Base-by-base conservation (phyloP, 2,888 invertebrate species). In the Caenorhabditis japonica region DNA sequence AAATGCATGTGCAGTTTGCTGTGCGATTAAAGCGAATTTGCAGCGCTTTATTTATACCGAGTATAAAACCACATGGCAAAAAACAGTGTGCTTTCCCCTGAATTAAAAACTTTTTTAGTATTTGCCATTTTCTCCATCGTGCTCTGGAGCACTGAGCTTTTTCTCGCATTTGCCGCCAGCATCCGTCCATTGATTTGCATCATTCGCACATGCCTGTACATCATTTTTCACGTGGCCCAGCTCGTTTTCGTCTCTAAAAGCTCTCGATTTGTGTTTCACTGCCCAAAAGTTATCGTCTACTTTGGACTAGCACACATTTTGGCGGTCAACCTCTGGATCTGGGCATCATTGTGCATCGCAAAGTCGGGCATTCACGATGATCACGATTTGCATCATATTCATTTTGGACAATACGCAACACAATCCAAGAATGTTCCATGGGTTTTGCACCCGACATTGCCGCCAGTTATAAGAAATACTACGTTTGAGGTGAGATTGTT, bases 191-290 rank as follows among this genome's bases (percentile, higher is more conserved):
- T 38, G 0, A 19, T 62, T 5, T 62, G 62, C 39, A 53, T 62
- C n/a, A 30, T 62, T 15, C 36, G 62, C 12, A 62, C 62, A 0
- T 62, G 53, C n/a, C 53, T 62, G 4, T 62, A 62, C 53, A 53
- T 60, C 25, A 25, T 51, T n/a, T 60, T 60, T 21, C 41, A 60
- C 15, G 41, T 13, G 1, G 3, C 23, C 1, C 60, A 60, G 12
- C 25, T 60, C 4, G 8, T 51, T 12, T 60, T 60, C 19, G 39
- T 60, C 3, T 13, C 34, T 5, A 49, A 43, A 25, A 60, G 60
- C 8, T 5, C 51, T 3, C 15, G 15, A 51, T 43, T 60, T 4
- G n/a, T 13, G 12, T 60, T 60, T 25, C 23, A 27, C 5, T 36
- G 23, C 23, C 49, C 47, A 12, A 47, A 47, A 2, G 15, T 51